A percentile compares a stretch with the other conserved stretches of the same genome.
Conservation (phyloP, 2,113 vertebrate species). For the Paedocypris sp. region DNA sequence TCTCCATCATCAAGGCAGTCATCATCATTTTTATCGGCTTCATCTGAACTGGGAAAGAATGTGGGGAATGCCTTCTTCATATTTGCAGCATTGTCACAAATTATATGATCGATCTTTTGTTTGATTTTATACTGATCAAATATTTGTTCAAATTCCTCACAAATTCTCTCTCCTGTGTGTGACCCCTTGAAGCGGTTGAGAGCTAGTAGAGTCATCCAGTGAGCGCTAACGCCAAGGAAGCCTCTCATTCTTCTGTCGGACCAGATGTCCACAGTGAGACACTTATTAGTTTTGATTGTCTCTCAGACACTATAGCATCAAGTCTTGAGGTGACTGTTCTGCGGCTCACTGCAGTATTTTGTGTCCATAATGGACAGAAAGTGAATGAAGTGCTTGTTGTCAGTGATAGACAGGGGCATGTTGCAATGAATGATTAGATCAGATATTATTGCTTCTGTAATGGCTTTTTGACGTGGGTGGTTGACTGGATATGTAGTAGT, state of each 20-base stretch:
- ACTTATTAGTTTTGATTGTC: constrained; percentile 7
- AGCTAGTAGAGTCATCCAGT: too few relatives aligned
- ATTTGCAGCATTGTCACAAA: background rate
- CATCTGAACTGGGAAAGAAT: background rate
- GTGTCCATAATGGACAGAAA: constrained; percentile 16
- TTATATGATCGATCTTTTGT: too few relatives aligned
- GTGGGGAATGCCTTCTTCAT: background rate
- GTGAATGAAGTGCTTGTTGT: constrained; percentile 15
- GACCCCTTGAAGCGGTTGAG: too few relatives aligned
- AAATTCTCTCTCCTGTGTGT: too few relatives aligned
- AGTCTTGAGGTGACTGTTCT: constrained; percentile 15
- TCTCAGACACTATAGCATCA: constrained; percentile 12
- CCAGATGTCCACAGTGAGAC: constrained; percentile 25
- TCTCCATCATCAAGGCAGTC: background rate
- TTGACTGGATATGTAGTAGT: constrained; percentile 9
- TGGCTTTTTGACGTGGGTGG: constrained; percentile 19
- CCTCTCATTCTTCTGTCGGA: constrained; percentile 29
- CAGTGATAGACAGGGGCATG: constrained; percentile 21
- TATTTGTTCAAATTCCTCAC: too few relatives aligned
- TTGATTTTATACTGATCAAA: too few relatives aligned
- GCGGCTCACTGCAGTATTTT: constrained; percentile 4
- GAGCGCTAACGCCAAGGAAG: constrained; percentile 21
- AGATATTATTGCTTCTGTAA: constrained; percentile 22
- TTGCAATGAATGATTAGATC: constrained; percentile 27
- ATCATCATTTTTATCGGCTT: background rate